Conservation (phyloP, 2,113 vertebrate species). For the Patagioenas fasciata region DNA sequence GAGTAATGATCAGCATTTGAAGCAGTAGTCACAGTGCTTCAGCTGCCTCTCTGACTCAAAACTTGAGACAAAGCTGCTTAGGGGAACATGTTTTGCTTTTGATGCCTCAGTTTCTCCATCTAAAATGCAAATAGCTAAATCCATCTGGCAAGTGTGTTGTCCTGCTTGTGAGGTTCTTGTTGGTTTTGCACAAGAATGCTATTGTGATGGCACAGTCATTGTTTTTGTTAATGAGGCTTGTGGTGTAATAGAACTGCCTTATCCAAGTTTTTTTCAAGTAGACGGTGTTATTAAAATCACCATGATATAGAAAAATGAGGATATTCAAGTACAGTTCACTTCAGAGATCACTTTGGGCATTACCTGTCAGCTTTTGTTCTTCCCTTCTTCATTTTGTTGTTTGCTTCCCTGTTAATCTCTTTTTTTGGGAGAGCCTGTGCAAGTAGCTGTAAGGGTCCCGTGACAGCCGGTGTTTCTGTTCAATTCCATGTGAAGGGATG, state of each 20-base stretch:
- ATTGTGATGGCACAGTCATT: background rate
- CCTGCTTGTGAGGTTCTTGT: background rate
- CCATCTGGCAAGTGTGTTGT: background rate
- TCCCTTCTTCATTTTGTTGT: background rate
- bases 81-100: background rate
- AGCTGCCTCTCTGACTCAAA: background rate
- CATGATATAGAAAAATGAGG: background rate
- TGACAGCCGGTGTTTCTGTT: background rate
- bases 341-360: background rate
- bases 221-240: background rate
- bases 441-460: background rate
- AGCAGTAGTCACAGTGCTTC: background rate
- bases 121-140: background rate
- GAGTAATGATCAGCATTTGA: background rate
- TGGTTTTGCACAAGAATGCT: background rate
- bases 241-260: background rate
- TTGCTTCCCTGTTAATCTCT: background rate
- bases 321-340: background rate
- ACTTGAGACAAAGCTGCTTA: background rate
- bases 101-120: background rate
- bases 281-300: background rate
- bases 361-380: background rate
- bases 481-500: background rate
- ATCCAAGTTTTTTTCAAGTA: background rate
- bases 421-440: background rate